Base-by-base conservation (phyloP, 2,797 vertebrate species). In the Sparus aurata region DNA sequence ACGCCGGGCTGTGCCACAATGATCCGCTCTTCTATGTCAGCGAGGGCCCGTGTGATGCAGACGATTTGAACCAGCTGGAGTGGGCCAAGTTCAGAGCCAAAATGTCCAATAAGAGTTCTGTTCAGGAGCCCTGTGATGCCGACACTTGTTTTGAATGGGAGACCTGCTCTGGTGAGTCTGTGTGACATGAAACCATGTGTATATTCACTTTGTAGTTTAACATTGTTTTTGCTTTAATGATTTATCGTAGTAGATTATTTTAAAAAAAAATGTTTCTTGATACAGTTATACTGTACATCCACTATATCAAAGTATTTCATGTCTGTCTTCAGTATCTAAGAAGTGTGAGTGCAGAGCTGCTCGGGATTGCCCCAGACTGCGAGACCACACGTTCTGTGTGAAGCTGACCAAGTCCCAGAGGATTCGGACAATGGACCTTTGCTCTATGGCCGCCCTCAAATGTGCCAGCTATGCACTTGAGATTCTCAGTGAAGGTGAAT, bases 101-200 rank as follows among this genome's bases (percentile, higher is more conserved):
- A n/a, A 90, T 97, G 72, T 94, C 96, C 25, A 17, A 75, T 5
- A 91, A 86, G 17, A 98, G 97, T 88, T 91, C 94, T 2, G 92
- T 94, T 52, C 94, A 93, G 81, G 88, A 90, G 63, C 75, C 94
- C 17, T 99, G 98, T 20, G 95, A 89, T 45, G 94, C 94, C 5
- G 94, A 98, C 85, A 96, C 89, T 59, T 98, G 97, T 81, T 98
- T 97, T 1, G 97, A 97, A 53, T 98, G 98, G 97, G 97, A 98
- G 76, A 94, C 84, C 23, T 99, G 98, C 86, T 89, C 93, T 84
- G 96, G 97, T 98, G 89, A 87, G 70, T 75, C 43, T 18, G 75
- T 52, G 7, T 17, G 17, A 63, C 6, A 16, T 54, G 17, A 57
- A 63, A 12, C n/a, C 4, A 3, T 59, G 46, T 59, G 43, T 23